Percentiles rank a stretch among this genome's conserved stretches.
Conservation (phyloP, 2,888 invertebrate species). For the Erynnis tages region DNA sequence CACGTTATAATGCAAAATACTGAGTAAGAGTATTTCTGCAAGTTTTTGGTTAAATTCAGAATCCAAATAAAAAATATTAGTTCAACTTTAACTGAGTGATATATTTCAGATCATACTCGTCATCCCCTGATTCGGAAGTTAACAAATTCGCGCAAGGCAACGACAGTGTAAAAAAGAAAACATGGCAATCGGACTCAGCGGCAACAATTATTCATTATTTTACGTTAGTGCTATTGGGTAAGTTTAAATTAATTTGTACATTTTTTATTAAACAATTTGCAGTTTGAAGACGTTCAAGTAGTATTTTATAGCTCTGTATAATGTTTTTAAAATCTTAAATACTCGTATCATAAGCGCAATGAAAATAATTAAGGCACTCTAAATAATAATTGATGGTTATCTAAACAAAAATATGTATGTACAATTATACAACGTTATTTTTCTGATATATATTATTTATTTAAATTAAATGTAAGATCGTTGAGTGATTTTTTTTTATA, state of each 20-base stretch:
- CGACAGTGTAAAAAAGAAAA: slow-evolving; percentile 33
- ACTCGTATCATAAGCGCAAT: too few species aligned
- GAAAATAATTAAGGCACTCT: too few species aligned
- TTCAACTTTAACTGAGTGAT: slow-evolving; percentile 20
- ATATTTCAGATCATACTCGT: slow-evolving; percentile 6
- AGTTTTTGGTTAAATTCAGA: slow-evolving; percentile 29
- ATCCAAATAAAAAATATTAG: too few species aligned
- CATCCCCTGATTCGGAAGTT: slow-evolving; percentile 23
- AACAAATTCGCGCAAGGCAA: slow-evolving; percentile 34
- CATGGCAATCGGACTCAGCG: slow-evolving; percentile 29
- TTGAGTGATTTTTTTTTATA: too few species aligned
- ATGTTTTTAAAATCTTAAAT: too few species aligned
- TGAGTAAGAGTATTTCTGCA: slow-evolving; percentile 49
- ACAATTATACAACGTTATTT: too few species aligned
- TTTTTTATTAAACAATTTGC: not conserved
- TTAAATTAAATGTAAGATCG: too few species aligned
- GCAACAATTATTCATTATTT: slow-evolving; percentile 38
- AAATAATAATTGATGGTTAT: too few species aligned
- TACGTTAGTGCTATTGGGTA: slow-evolving; percentile 43
- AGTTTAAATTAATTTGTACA: slow-evolving; percentile 36
- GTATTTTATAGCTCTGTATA: too few species aligned
- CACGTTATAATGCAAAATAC: slow-evolving; percentile 40
- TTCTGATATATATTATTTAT: too few species aligned
- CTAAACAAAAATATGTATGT: too few species aligned
- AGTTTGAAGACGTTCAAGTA: too few species aligned